These are phyloP conservation scores for Leptogaster cylindrica DNA, from an alignment of 2,888 invertebrate species.

Conservation along the genomic window DNA sequence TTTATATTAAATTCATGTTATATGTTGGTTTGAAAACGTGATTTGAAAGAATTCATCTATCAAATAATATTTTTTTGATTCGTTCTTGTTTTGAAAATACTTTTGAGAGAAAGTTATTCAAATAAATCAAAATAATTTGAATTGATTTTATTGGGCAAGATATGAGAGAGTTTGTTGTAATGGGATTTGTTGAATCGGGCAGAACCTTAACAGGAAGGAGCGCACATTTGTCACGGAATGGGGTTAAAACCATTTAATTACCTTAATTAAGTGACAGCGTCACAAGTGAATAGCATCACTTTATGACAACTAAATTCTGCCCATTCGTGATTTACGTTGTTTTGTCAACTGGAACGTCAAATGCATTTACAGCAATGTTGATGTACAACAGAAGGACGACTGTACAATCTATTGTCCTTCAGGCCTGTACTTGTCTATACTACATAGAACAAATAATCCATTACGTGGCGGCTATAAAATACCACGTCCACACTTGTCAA, in stretches of 20 bases:
- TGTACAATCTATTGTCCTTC: background rate
- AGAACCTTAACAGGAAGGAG: too few species aligned
- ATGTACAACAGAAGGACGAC: background rate
- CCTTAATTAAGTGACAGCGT: conserved; percentile 21
- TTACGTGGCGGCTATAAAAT: conserved; percentile 16
- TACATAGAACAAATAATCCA: conserved; percentile 19
- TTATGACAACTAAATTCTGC: conserved; percentile 8
- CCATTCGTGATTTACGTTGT: conserved; percentile 8
- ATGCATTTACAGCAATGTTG: background rate
- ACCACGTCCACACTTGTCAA: conserved; percentile 34
- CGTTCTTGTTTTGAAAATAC: too few species aligned
- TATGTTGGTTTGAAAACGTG: too few species aligned
- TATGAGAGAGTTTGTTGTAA: too few species aligned
- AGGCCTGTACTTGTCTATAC: background rate
- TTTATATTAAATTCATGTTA: too few species aligned
- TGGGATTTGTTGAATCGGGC: too few species aligned
- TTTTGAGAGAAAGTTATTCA: too few species aligned
- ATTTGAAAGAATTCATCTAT: too few species aligned
- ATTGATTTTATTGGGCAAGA: too few species aligned
- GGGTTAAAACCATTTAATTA: conserved; percentile 15
- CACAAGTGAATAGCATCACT: conserved; percentile 21
- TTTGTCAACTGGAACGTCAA: conserved; percentile 16
- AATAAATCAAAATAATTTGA: too few species aligned
- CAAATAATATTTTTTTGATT: too few species aligned
- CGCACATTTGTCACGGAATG: too few species aligned